A percentile compares a stretch with the other conserved stretches of the same genome.
Evolutionary conservation across 2,888 invertebrate genomes (phyloP).

Genomic region (Siphlonurus alternatus): DNA sequence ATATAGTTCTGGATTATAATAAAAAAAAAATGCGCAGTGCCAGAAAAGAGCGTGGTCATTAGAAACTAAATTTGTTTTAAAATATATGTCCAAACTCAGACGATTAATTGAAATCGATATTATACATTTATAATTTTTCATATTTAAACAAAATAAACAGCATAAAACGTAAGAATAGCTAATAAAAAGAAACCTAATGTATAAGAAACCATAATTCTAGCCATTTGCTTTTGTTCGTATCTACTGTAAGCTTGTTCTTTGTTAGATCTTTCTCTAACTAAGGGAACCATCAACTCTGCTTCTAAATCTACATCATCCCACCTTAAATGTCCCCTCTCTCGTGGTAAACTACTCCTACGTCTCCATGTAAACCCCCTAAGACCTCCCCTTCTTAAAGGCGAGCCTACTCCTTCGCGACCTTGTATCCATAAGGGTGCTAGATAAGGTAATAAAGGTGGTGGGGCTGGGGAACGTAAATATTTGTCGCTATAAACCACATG

Average conservation of each 20-base stretch:
- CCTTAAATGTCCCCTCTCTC: neutral
- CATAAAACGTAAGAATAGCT: constrained; percentile 34
- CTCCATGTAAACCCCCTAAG: neutral
- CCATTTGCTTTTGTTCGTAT: constrained; percentile 17
- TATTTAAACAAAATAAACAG: constrained; percentile 33
- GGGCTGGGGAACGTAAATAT: neutral
- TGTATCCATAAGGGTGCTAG: neutral
- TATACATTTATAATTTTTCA: too few species aligned
- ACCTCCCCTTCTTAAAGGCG: neutral
- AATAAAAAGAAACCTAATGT: constrained; percentile 35
- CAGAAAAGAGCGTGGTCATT: too few species aligned
- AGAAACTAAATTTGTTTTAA: too few species aligned
- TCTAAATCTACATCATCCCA: neutral
- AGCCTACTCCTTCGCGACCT: neutral
- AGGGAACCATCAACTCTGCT: neutral
- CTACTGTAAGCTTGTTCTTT: neutral
- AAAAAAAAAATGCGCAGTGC: too few species aligned
- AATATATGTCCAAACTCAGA: too few species aligned
- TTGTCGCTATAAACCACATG: neutral
- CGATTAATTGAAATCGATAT: too few species aligned
- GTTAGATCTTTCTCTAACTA: neutral
- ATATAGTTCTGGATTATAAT: too few species aligned
- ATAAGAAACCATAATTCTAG: constrained; percentile 36
- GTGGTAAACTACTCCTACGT: neutral
- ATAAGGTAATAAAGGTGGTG: neutral